A percentile compares a stretch with the other conserved stretches of the same genome.
phyloP scores from a whole-genome alignment of 2,113 vertebrate species.

The Hemiprocne comata region DNA sequence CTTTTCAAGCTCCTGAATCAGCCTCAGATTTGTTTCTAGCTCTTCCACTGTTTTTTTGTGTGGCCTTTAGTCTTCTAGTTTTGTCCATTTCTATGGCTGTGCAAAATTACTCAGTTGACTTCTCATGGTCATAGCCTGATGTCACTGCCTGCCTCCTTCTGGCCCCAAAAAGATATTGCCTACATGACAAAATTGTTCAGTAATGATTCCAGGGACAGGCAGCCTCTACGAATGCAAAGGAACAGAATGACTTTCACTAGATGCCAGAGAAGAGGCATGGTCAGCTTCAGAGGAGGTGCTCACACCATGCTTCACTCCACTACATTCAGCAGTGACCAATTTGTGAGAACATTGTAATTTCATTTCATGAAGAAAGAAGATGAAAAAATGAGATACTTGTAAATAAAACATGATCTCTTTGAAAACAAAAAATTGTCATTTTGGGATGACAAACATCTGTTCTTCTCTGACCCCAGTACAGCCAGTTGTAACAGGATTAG shows the following conservation, averaged over 20 bases:
- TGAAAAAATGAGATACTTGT: neutral
- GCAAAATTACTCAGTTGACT: neutral
- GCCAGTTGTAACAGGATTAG: neutral
- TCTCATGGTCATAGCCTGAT: neutral
- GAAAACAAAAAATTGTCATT: neutral
- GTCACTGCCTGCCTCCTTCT: neutral
- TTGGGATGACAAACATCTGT: neutral
- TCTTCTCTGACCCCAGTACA: neutral
- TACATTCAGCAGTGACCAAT: neutral
- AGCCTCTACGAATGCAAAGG: neutral
- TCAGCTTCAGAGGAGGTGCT: neutral
- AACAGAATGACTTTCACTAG: neutral
- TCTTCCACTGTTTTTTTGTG: neutral
- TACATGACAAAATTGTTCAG: neutral
- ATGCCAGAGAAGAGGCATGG: neutral
- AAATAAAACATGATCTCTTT: neutral
- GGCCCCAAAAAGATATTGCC: neutral
- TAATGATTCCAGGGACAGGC: neutral
- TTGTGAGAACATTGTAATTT: neutral
- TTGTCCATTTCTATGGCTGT: accelerated
- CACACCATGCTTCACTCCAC: neutral
- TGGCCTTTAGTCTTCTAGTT: neutral
- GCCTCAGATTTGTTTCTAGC: neutral
- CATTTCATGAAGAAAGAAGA: neutral
- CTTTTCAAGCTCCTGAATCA: neutral